Percentiles rank a stretch among this genome's conserved stretches.
These are phyloP conservation scores for Catharus ustulatus DNA, from an alignment of 2,797 vertebrate species.

Conservation along the genomic window DNA sequence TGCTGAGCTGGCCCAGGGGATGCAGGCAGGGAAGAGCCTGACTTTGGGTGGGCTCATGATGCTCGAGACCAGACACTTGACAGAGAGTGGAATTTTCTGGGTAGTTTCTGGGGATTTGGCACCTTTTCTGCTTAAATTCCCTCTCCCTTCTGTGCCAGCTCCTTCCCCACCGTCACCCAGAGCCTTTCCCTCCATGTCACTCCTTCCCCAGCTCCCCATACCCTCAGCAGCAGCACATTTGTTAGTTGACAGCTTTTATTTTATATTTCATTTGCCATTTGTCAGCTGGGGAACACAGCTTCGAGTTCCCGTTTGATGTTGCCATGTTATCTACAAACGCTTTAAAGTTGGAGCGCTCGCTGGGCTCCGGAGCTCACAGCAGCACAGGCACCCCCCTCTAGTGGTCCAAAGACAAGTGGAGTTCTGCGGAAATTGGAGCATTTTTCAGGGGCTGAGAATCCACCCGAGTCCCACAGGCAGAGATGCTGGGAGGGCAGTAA, in stretches of 20 bases:
- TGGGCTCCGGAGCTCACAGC: background rate
- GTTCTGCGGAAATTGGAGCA: fast-evolving
- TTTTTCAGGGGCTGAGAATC: background rate
- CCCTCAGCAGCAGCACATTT: background rate
- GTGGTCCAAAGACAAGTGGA: background rate
- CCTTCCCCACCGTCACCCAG: background rate
- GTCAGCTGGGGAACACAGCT: constrained; percentile 26
- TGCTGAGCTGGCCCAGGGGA: background rate
- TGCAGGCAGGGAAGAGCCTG: background rate
- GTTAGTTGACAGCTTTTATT: constrained; percentile 52
- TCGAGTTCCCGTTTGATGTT: constrained; percentile 49
- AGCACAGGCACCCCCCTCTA: constrained; percentile 44
- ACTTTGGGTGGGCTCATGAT: fast-evolving
- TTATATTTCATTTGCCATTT: constrained; percentile 62
- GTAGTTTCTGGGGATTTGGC: background rate
- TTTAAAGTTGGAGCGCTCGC: background rate
- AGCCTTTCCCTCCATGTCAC: background rate
- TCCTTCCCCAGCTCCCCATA: background rate
- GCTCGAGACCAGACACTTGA: fast-evolving
- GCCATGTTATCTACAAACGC: constrained; percentile 11
- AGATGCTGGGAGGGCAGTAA: background rate
- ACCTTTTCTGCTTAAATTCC: background rate
- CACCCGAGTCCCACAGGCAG: fast-evolving
- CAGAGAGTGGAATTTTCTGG: background rate
- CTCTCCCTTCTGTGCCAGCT: background rate